Evolutionary conservation across 2,888 invertebrate species (phyloP).

Genomic region (Synanthedon tipuliformis): DNA sequence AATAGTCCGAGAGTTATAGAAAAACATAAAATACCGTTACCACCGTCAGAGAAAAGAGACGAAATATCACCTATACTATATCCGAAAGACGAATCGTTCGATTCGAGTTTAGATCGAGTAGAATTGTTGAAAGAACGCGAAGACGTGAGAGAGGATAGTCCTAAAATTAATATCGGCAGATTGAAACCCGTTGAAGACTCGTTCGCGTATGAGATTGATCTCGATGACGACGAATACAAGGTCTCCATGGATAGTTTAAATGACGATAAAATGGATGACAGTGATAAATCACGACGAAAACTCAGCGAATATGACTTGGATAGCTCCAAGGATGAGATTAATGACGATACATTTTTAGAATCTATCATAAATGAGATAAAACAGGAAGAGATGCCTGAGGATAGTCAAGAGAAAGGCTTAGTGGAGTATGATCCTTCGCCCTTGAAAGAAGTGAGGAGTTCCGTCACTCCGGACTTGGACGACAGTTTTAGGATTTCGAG

Average conservation of each 20-base stretch:
- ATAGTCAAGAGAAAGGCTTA: slow-evolving; percentile 45
- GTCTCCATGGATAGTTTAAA: slow-evolving; percentile 36
- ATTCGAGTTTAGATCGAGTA: too few species aligned
- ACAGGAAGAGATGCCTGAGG: slow-evolving; percentile 41
- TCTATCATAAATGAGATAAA: slow-evolving; percentile 61
- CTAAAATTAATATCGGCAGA: slow-evolving; percentile 28
- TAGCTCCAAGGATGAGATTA: slow-evolving; percentile 32
- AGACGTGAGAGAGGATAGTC: slow-evolving; percentile 11
- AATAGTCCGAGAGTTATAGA: slow-evolving; percentile 35
- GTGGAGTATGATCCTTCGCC: slow-evolving; percentile 60
- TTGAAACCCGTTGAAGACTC: slow-evolving; percentile 53
- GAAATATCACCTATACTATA: background rate
- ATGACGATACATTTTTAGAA: slow-evolving; percentile 54
- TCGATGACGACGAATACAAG: slow-evolving; percentile 31
- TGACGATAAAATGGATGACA: slow-evolving; percentile 7
- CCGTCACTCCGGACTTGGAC: slow-evolving; percentile 49
- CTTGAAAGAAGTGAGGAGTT: slow-evolving; percentile 25
- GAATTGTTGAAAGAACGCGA: background rate
- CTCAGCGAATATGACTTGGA: slow-evolving; percentile 22
- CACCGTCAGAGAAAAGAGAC: background rate
- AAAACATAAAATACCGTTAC: slow-evolving; percentile 8
- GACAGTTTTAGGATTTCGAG: slow-evolving; percentile 30
- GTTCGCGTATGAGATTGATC: slow-evolving; percentile 54
- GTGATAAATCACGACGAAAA: background rate
- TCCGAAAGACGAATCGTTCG: too few species aligned